Evolutionary conservation across 1,140 invertebrate species (phyloP).

Genomic region (Rhagoletis pomonella): DNA sequence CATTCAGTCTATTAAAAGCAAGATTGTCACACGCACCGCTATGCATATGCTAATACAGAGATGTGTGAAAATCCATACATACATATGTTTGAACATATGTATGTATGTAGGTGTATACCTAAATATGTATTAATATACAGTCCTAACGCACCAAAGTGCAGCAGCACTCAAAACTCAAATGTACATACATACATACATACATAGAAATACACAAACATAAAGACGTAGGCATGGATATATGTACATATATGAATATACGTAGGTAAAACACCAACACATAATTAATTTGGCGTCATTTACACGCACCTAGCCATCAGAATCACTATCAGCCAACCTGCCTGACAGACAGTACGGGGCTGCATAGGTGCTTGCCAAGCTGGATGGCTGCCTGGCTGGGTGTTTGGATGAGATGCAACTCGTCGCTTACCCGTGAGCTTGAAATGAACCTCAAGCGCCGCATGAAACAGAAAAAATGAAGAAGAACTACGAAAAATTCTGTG

Average conservation of each 20-base stretch:
- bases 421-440: constrained; percentile 40
- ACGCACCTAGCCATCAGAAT: not conserved
- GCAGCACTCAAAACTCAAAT: not conserved
- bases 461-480: not conserved
- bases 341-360: not conserved
- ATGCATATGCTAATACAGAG: not conserved
- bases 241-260: not conserved
- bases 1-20: constrained; percentile 51
- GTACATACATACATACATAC: not conserved
- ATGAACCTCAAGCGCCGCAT: not conserved
- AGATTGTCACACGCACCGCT: constrained; percentile 27
- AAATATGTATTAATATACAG: not conserved
- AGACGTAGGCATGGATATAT: not conserved
- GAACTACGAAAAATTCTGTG: too few relatives aligned
- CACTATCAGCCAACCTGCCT: not conserved
- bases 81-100: not conserved
- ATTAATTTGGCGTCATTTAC: constrained; percentile 52
- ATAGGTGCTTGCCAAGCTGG: not conserved
- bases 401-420: not conserved
- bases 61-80: not conserved
- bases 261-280: not conserved
- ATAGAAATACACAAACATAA: too few relatives aligned
- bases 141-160: not conserved
- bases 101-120: not conserved
- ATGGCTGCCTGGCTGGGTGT: not conserved